Evolutionary conservation across 2,113 vertebrate genomes (phyloP).

Genomic region (Takifugu flavidus): DNA sequence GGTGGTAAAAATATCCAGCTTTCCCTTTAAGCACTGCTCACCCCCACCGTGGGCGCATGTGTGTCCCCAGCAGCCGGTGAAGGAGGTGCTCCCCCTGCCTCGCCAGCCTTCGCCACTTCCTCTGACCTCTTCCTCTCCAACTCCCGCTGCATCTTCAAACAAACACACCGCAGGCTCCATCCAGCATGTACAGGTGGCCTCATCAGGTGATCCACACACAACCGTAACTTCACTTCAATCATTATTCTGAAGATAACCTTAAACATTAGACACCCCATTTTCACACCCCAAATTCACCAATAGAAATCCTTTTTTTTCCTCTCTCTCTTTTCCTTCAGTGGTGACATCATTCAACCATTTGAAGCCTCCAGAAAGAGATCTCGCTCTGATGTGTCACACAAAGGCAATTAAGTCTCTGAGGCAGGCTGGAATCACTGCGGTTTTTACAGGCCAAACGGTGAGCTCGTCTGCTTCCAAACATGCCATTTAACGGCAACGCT

Average conservation of each 20-base stretch:
- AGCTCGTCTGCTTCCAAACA: background rate
- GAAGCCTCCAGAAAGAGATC: conserved; percentile 57
- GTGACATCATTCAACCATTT: conserved; percentile 67
- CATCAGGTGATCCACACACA: conserved; percentile 60
- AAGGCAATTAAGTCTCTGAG: conserved; percentile 66
- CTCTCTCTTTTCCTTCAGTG: conserved; percentile 46
- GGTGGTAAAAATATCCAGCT: background rate
- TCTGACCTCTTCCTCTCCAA: conserved; percentile 34
- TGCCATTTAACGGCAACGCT: background rate
- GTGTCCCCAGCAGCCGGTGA: conserved; percentile 70
- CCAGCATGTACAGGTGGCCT: conserved; percentile 69
- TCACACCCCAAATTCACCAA: too few relatives aligned
- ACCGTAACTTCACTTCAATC: too few relatives aligned
- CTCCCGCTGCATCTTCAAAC: conserved; percentile 16
- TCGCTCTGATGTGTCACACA: conserved; percentile 58
- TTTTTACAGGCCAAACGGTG: conserved; percentile 67
- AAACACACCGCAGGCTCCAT: conserved; percentile 49
- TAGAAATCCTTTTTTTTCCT: too few relatives aligned
- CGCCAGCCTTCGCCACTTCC: conserved; percentile 35
- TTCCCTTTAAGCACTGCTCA: conserved; percentile 24
- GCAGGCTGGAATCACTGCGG: conserved; percentile 64
- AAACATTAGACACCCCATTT: too few relatives aligned
- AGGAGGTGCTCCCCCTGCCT: conserved; percentile 68
- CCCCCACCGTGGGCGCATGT: conserved; percentile 26
- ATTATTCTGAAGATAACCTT: too few relatives aligned